Evolutionary conservation across 2,888 invertebrate genomes (phyloP).

Genomic region (Dicyrtoma fusca): DNA sequence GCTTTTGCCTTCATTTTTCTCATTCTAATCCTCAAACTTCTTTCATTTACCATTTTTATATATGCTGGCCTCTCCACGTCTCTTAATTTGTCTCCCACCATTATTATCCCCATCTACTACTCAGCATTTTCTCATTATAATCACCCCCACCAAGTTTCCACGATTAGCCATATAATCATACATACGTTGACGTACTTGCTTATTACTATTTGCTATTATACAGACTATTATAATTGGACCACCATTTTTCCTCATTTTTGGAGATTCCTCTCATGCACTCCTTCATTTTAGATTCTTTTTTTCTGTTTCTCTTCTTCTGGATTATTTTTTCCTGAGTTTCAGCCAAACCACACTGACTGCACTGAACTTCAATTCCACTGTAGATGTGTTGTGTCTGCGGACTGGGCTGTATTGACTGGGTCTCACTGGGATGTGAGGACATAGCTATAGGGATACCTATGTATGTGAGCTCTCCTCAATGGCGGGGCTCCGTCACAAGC

Average conservation of each 20-base stretch:
- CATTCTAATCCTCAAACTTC: slow-evolving; percentile 45
- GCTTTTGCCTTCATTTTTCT: slow-evolving; percentile 27
- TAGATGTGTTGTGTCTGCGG: too few species aligned
- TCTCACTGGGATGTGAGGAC: too few species aligned
- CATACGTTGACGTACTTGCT: not conserved
- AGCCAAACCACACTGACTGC: not conserved
- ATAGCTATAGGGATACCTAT: too few species aligned
- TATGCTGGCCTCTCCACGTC: slow-evolving; percentile 36
- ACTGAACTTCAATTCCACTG: too few species aligned
- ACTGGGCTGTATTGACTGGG: too few species aligned
- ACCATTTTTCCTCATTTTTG: slow-evolving; percentile 25
- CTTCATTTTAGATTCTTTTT: slow-evolving; percentile 10
- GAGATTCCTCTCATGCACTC: slow-evolving; percentile 16
- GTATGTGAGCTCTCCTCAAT: too few species aligned
- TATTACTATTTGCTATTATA: not conserved
- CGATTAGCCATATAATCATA: slow-evolving; percentile 23
- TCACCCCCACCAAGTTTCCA: slow-evolving; percentile 38
- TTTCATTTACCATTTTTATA: slow-evolving; percentile 44
- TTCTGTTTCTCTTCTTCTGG: not conserved
- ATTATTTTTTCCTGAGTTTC: not conserved
- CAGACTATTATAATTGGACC: slow-evolving; percentile 22
- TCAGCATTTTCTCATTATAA: slow-evolving; percentile 43
- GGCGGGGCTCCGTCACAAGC: too few species aligned
- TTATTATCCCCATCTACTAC: slow-evolving; percentile 39
- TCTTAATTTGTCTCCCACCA: slow-evolving; percentile 47